Conservation (phyloP, 2,113 vertebrate genomes). For the Ptilonorhynchus violaceus region DNA sequence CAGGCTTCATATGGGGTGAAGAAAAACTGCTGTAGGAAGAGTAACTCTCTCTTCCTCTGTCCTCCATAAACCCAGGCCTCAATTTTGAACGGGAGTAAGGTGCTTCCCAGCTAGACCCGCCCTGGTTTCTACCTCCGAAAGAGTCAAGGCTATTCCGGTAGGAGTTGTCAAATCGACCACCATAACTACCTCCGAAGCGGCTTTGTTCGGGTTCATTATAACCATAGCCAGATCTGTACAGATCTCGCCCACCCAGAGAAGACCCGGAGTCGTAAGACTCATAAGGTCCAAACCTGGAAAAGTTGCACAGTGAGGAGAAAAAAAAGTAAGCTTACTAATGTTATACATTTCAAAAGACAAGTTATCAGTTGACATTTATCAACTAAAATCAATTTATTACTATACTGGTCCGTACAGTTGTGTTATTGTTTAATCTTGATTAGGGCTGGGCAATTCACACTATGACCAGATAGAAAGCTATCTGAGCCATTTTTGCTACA, state of each 20-base stretch:
- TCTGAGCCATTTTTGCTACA: constrained; percentile 71
- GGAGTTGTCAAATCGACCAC: constrained; percentile 86
- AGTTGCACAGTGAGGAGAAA: constrained; percentile 87
- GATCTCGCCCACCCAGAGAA: constrained; percentile 87
- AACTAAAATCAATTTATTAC: constrained; percentile 81
- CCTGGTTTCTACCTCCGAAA: constrained; percentile 88
- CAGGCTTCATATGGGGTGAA: constrained; percentile 85
- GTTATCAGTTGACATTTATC: constrained; percentile 85
- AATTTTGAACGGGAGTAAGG: constrained; percentile 85
- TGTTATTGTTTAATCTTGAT: constrained; percentile 71
- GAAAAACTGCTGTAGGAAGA: constrained; percentile 88
- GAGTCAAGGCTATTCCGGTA: constrained; percentile 88
- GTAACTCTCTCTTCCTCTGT: constrained; percentile 86
- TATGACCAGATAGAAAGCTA: constrained; percentile 81
- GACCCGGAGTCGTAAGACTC: constrained; percentile 89
- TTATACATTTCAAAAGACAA: constrained; percentile 85
- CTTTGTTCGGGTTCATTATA: constrained; percentile 89
- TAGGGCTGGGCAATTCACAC: constrained; percentile 79
- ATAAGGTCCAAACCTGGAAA: constrained; percentile 89
- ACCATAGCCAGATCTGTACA: constrained; percentile 89
- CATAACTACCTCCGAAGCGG: constrained; percentile 88
- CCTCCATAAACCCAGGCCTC: constrained; percentile 89
- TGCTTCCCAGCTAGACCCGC: constrained; percentile 86
- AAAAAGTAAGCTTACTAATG: constrained; percentile 87
- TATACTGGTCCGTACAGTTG: constrained; percentile 73